These are phyloP conservation scores for Labeo rohita DNA, from an alignment of 2,113 vertebrate genomes.

Conservation along the genomic window DNA sequence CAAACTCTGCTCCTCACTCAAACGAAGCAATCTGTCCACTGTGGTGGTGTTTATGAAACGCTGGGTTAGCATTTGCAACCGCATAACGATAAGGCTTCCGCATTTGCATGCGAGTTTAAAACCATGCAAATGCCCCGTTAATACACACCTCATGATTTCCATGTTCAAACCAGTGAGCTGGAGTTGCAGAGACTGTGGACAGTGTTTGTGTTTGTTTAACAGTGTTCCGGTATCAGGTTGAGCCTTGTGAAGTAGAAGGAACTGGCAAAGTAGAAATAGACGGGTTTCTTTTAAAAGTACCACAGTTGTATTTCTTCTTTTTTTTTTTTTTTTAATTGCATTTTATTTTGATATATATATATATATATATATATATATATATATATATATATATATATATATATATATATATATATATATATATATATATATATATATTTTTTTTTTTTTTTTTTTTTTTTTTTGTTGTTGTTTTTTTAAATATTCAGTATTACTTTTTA, in stretches of 20 bases:
- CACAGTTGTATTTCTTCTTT: not conserved
- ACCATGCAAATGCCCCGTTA: constrained; percentile 49
- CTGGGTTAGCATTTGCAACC: constrained; percentile 25
- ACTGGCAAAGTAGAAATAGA: not conserved
- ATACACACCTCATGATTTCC: constrained; percentile 51
- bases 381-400: too few species aligned
- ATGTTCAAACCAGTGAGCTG: constrained; percentile 10
- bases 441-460: too few species aligned
- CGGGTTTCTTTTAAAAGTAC: not conserved
- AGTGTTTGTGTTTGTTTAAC: not conserved
- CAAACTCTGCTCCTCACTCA: constrained; percentile 12
- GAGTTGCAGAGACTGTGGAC: not conserved
- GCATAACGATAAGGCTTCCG: constrained; percentile 29
- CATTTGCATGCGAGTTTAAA: constrained; percentile 49
- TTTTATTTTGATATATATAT: too few species aligned
- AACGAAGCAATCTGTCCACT: not conserved
- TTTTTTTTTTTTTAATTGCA: too few species aligned
- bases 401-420: too few species aligned
- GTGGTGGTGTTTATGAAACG: constrained; percentile 24
- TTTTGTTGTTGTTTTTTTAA: too few species aligned
- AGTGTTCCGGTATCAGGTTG: not conserved
- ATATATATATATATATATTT: too few species aligned
- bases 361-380: too few species aligned
- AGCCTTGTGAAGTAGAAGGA: not conserved
- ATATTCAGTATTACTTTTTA: too few species aligned